phyloP scores from a whole-genome alignment of 1,140 invertebrate species.

The Drosophila nannoptera region DNA sequence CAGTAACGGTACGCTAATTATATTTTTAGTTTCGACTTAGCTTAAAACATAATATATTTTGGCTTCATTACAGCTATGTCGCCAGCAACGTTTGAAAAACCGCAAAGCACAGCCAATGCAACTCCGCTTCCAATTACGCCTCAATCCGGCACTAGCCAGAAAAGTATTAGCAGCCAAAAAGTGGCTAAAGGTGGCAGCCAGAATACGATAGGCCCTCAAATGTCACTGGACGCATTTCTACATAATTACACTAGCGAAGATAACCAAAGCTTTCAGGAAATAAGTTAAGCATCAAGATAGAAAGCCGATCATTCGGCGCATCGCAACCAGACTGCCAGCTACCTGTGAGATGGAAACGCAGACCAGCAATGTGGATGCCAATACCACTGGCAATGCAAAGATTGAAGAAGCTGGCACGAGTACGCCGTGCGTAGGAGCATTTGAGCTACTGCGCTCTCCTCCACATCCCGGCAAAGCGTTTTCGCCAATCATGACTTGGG shows the following conservation, averaged over 20 bases:
- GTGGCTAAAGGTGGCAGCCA: conserved; percentile 21
- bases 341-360: too few relatives aligned
- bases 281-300: too few relatives aligned
- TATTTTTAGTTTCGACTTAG: too few relatives aligned
- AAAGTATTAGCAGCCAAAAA: conserved; percentile 11
- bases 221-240: conserved; percentile 89
- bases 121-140: conserved; percentile 56
- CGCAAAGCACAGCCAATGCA: conserved; percentile 69
- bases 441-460: too few relatives aligned
- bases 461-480: too few relatives aligned
- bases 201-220: conserved; percentile 16
- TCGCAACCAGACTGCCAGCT: too few relatives aligned
- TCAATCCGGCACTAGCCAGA: conserved; percentile 16
- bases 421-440: too few relatives aligned
- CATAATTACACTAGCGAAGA: conserved; percentile 97
- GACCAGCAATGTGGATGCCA: too few relatives aligned
- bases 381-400: too few relatives aligned
- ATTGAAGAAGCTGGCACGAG: too few relatives aligned
- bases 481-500: too few relatives aligned
- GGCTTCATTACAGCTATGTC: conserved; percentile 60
- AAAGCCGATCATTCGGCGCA: too few relatives aligned
- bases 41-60: background rate
- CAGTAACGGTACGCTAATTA: conserved; percentile 43
- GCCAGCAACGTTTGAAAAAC: conserved; percentile 94
- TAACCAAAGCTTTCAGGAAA: conserved; percentile 96